These are phyloP conservation scores for Galeopsomyia nigrocyanea DNA, from an alignment of 2,888 invertebrate genomes.

Conservation along the genomic window DNA sequence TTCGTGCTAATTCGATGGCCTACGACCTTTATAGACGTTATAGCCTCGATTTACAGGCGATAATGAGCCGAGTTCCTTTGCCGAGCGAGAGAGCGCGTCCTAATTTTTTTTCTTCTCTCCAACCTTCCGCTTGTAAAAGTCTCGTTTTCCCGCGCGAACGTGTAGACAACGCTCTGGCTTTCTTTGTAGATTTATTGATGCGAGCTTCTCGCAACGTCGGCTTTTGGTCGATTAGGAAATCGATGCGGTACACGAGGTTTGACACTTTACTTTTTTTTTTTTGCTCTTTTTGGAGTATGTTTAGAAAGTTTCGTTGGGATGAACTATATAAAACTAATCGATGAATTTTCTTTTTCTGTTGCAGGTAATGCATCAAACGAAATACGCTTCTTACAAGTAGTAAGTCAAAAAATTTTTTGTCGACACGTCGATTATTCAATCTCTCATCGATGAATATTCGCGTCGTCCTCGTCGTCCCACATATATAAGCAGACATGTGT, in stretches of 20 bases:
- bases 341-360: slow-evolving; percentile 12
- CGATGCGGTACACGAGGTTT: not conserved
- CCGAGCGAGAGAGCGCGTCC: slow-evolving; percentile 23
- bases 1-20: slow-evolving; percentile 32
- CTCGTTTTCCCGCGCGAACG: slow-evolving; percentile 9
- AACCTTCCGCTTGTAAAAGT: slow-evolving; percentile 1
- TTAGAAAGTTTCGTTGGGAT: not conserved
- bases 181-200: slow-evolving; percentile 13
- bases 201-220: not conserved
- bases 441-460: no score
- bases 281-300: no score
- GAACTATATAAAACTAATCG: no score
- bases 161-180: not conserved
- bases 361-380: slow-evolving; percentile 3
- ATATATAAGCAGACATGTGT: not conserved
- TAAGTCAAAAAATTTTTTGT: slow-evolving; percentile 6
- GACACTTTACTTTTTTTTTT: not conserved
- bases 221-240: slow-evolving; percentile 5
- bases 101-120: slow-evolving; percentile 18
- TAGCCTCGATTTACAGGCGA: slow-evolving; percentile 30
- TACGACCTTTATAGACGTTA: slow-evolving; percentile 1
- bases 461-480: no score
- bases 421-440: not conserved
- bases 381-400: not conserved
- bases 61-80: slow-evolving; percentile 18